These are phyloP conservation scores for Notiomystis cincta DNA, from an alignment of 2,113 vertebrate genomes.

Conservation along the genomic window DNA sequence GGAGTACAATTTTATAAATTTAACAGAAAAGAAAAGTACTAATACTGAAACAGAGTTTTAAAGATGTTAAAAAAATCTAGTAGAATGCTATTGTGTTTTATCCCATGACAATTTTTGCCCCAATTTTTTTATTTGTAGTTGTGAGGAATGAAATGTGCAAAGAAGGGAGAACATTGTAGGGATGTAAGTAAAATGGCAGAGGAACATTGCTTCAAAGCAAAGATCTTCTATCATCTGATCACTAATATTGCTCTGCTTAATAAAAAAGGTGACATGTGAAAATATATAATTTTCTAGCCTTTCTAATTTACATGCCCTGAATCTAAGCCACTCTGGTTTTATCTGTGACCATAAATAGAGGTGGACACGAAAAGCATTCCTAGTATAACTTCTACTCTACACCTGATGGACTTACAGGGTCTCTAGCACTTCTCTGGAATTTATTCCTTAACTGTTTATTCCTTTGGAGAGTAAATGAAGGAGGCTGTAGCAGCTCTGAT, in stretches of 20 bases:
- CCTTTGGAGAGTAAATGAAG: background rate
- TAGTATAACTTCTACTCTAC: background rate
- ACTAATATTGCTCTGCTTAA: background rate
- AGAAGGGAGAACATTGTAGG: background rate
- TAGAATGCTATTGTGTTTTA: background rate
- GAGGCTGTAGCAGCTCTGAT: fast-evolving
- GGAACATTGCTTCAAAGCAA: background rate
- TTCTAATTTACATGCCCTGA: background rate
- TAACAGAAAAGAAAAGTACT: background rate
- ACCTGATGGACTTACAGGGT: background rate
- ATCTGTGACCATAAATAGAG: background rate
- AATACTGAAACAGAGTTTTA: background rate
- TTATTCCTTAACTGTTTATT: background rate
- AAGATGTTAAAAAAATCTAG: background rate
- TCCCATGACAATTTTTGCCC: background rate
- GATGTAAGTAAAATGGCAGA: background rate
- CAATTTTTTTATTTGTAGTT: background rate
- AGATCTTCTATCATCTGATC: background rate
- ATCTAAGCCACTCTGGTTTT: background rate
- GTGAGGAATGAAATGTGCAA: fast-evolving
- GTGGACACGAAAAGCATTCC: background rate
- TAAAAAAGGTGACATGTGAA: background rate
- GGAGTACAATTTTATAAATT: background rate
- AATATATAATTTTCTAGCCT: background rate
- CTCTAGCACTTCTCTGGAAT: background rate